Conservation (phyloP, 2,888 invertebrate species). For the Drosophila acutilabella region DNA sequence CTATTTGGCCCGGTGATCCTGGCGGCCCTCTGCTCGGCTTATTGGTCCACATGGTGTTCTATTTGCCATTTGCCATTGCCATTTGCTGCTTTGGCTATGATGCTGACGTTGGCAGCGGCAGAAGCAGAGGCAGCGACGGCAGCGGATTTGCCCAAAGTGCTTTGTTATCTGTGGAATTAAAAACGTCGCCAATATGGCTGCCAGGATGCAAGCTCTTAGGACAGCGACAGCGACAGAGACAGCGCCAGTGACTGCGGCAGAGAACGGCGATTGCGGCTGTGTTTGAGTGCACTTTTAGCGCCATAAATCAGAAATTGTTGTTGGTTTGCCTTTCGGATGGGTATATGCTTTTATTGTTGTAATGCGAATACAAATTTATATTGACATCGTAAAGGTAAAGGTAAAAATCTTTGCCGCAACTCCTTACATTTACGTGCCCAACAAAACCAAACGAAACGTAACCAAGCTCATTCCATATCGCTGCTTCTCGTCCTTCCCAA, state of each 20-base stretch:
- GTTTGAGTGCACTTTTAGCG: slow-evolving; percentile 80
- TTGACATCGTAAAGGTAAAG: slow-evolving; percentile 81
- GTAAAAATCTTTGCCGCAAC: slow-evolving; percentile 71
- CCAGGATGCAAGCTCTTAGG: slow-evolving; percentile 40
- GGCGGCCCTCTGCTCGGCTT: slow-evolving; percentile 45
- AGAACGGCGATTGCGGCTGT: slow-evolving; percentile 31
- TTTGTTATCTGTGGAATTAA: slow-evolving; percentile 76
- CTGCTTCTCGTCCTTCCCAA: background rate
- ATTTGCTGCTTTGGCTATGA: slow-evolving; percentile 42
- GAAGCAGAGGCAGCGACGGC: background rate
- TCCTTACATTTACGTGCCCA: slow-evolving; percentile 60
- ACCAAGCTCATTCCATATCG: slow-evolving; percentile 1
- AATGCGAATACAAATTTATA: slow-evolving; percentile 82
- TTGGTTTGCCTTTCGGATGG: slow-evolving; percentile 28
- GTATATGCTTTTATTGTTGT: slow-evolving; percentile 72
- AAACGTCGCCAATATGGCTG: slow-evolving; percentile 75
- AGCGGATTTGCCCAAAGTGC: slow-evolving; percentile 66
- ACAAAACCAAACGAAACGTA: slow-evolving; percentile 15
- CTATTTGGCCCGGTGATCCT: slow-evolving; percentile 24
- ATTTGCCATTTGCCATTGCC: slow-evolving; percentile 43
- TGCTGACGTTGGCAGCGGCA: background rate
- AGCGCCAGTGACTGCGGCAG: background rate
- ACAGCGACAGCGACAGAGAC: background rate
- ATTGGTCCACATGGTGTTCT: slow-evolving; percentile 52
- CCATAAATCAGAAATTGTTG: slow-evolving; percentile 76